Percentiles rank a stretch among this genome's conserved stretches.
Conservation (phyloP, 2,113 vertebrate species). For the Odobenus rosmarus region DNA sequence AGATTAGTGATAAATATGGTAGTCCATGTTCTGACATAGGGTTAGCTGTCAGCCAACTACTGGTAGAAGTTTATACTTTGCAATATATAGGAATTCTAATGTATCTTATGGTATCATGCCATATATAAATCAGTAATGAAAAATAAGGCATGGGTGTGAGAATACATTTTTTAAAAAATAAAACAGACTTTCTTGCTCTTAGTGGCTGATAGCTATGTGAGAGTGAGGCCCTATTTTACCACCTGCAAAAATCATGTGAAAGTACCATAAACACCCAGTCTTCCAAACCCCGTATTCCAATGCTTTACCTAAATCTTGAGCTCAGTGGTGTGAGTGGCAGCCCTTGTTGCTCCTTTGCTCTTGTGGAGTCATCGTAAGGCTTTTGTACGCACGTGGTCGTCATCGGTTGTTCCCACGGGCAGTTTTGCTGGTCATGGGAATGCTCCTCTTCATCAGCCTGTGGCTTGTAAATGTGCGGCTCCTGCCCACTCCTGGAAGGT, state of each 20-base stretch:
- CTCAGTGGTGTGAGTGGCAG: accelerated
- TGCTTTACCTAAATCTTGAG: accelerated
- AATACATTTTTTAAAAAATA: neutral
- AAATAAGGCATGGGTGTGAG: neutral
- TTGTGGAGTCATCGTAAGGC: too few relatives aligned
- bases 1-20: neutral
- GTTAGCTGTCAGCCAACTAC: neutral
- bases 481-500: accelerated
- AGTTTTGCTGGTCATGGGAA: too few relatives aligned
- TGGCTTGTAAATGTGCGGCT: accelerated
- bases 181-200: neutral
- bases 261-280: neutral
- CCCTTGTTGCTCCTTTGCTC: accelerated
- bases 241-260: neutral
- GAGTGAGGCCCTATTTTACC: neutral
- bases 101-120: neutral
- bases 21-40: neutral
- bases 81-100: neutral
- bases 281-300: neutral
- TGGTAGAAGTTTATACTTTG: neutral
- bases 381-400: accelerated
- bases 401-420: accelerated
- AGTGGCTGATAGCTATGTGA: neutral
- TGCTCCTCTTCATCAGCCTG: neutral
- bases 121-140: neutral